These are phyloP conservation scores for Hyla sarda DNA, from an alignment of 2,113 vertebrate species.

Conservation along the genomic window DNA sequence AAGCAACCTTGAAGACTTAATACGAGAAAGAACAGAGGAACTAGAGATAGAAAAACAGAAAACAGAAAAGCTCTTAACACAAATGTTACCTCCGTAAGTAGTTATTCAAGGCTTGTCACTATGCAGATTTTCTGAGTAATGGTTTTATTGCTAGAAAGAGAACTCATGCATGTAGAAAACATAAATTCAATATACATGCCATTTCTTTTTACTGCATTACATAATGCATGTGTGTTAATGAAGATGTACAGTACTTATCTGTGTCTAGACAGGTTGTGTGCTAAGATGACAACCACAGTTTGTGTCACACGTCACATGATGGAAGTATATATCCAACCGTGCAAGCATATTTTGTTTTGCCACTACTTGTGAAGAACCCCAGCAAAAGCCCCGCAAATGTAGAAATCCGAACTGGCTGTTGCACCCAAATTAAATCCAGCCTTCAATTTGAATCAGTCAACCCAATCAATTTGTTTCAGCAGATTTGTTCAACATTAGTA, in stretches of 20 bases:
- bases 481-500: too few relatives aligned
- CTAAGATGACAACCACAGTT: not conserved
- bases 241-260: not conserved
- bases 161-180: not conserved
- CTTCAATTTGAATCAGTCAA: too few relatives aligned
- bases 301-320: too few relatives aligned
- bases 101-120: not conserved
- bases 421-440: too few relatives aligned
- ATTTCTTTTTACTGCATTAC: not conserved
- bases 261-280: not conserved
- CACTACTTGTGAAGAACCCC: too few relatives aligned
- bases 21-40: constrained; percentile 80
- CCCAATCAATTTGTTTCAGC: too few relatives aligned
- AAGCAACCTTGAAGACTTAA: constrained; percentile 81
- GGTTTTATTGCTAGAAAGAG: not conserved
- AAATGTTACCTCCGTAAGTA: constrained; percentile 80
- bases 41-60: constrained; percentile 83
- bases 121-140: not conserved
- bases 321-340: not conserved
- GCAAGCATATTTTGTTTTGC: too few relatives aligned
- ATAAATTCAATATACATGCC: not conserved
- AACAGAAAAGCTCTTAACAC: constrained; percentile 80
- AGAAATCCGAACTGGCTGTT: too few relatives aligned
- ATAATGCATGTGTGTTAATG: not conserved
- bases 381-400: too few relatives aligned